These are phyloP conservation scores for Agapetus fuscipes DNA, from an alignment of 2,888 invertebrate genomes.

Conservation along the genomic window DNA sequence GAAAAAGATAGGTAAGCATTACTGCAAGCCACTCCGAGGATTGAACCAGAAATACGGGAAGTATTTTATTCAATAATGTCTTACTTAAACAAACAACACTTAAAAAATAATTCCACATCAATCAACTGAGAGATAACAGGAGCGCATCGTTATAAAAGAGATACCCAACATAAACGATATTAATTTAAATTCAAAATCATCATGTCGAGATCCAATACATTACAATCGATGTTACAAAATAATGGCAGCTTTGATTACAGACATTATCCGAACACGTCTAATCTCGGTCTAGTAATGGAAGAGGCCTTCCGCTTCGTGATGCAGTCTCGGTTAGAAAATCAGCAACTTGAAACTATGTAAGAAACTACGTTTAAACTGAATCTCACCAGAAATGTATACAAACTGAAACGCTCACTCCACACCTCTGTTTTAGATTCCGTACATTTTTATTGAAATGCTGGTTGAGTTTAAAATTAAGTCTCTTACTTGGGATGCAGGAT, in stretches of 20 bases:
- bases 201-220: slow-evolving; percentile 7
- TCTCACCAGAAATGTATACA: too few species aligned
- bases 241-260: slow-evolving; percentile 11
- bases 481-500: too few species aligned
- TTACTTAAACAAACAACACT: too few species aligned
- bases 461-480: background rate
- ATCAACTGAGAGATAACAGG: too few species aligned
- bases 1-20: too few species aligned
- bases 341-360: background rate
- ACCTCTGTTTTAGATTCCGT: too few species aligned
- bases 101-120: too few species aligned
- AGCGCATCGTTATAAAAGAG: background rate
- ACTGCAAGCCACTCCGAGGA: too few species aligned
- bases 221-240: slow-evolving; percentile 13
- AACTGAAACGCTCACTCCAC: too few species aligned
- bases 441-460: background rate
- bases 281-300: slow-evolving; percentile 4
- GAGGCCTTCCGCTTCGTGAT: slow-evolving; percentile 3
- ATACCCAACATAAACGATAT: too few species aligned
- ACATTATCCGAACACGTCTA: slow-evolving; percentile 15
- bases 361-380: background rate
- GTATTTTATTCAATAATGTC: too few species aligned
- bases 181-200: slow-evolving; percentile 1
- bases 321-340: background rate
- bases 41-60: too few species aligned